Base-by-base conservation (phyloP, 1,140 invertebrate genomes). In the Musca domestica region DNA sequence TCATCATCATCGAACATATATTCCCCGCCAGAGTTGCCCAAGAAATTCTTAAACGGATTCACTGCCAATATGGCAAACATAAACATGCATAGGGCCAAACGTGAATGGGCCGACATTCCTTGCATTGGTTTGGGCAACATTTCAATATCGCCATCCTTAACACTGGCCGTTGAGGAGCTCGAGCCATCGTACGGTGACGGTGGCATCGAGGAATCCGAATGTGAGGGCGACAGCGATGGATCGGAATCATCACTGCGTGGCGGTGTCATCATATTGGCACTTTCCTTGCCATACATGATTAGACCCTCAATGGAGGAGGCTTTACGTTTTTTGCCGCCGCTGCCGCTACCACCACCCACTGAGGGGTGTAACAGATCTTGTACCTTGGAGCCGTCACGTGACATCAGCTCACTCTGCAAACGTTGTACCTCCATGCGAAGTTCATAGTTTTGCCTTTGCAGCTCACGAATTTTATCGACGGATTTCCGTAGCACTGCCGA, bases 401-500 rank as follows among this genome's bases (percentile, higher is more conserved):
- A 69, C 71, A 80, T 73, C 9, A 81, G 61, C 56, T 81, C 76
- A 7, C 77, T 71, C 67, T 81, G 76, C 41, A 81, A 49, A 3
- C 74, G 74, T 82, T 90, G 87, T 75, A 97, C 95, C 82, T 98
- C 95, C 73, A 93, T 87, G 78, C 95, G 95, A 48, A 98, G 83
- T 77, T 93, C 90, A 17, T 89, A 83, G 84, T 98, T 99, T 41
- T 91, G 87, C 74, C 91, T 90, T 83, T 96, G 91, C 10, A 99
- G 83, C 78, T 92, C 93, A 66, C 90, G 87, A 17, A 99, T 98
- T 76, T 97, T 96, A 72, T 99, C 98, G 71, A 99, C 97, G 0
- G 97, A 95, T 84, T 97, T 97, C 48, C 94, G 87, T 69, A 99
- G 86, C 76, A 99, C 95, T 20, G 95, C 95, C 4, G 96, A 98